Conservation (phyloP, 2,888 invertebrate genomes). For the Leptopilina myrica region DNA sequence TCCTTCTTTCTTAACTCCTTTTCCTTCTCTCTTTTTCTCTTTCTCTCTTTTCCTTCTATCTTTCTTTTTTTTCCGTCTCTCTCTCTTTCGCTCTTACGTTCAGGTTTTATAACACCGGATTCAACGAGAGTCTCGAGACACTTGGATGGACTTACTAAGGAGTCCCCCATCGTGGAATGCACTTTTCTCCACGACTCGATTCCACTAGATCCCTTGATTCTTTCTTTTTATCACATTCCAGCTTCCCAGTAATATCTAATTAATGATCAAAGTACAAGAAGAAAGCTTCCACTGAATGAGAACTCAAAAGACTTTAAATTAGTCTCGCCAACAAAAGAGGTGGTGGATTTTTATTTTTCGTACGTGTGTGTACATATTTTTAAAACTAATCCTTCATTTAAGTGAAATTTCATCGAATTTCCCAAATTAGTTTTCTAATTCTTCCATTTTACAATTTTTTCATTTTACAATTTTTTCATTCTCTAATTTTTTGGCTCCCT, state of each 20-base stretch:
- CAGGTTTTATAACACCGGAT: constrained; percentile 51
- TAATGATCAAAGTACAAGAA: constrained; percentile 31
- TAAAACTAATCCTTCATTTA: too few relatives aligned
- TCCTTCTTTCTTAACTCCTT: too few relatives aligned
- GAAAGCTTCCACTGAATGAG: constrained; percentile 25
- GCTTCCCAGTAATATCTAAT: constrained; percentile 36
- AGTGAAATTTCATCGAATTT: too few relatives aligned
- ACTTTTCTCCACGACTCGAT: constrained; percentile 58
- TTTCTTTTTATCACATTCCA: constrained; percentile 49
- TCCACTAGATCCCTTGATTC: constrained; percentile 54
- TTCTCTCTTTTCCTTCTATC: constrained; percentile 42
- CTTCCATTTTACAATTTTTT: too few relatives aligned
- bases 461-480: too few relatives aligned
- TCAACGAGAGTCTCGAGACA: constrained; percentile 55
- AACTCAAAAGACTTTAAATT: not conserved
- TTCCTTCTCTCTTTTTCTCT: too few relatives aligned
- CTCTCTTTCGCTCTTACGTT: constrained; percentile 46
- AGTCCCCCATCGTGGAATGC: constrained; percentile 53
- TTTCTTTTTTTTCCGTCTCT: constrained; percentile 45
- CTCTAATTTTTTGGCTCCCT: too few relatives aligned
- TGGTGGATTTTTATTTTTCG: not conserved
- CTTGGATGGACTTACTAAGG: constrained; percentile 55
- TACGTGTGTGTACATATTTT: too few relatives aligned
- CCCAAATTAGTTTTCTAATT: too few relatives aligned
- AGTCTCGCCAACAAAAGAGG: not conserved